These are phyloP conservation scores for Phocoena phocoena DNA, from an alignment of 2,113 vertebrate species.

Conservation along the genomic window DNA sequence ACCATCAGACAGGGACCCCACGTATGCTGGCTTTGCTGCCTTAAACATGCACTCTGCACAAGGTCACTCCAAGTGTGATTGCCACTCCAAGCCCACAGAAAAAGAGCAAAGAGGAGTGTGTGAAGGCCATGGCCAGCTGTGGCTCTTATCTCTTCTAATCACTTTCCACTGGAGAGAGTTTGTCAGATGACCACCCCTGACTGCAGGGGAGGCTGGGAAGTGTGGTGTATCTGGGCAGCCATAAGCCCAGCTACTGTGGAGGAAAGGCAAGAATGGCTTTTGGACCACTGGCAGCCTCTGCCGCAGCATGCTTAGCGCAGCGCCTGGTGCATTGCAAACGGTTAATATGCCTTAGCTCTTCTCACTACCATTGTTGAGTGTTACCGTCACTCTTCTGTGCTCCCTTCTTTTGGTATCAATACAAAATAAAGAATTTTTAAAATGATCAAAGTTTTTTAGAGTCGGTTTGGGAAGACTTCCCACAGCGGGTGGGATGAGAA, in stretches of 20 bases:
- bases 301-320: accelerated
- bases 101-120: not conserved
- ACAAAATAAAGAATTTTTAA: not conserved
- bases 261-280: not conserved
- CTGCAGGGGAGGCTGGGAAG: not conserved
- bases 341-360: not conserved
- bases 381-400: not conserved
- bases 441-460: not conserved
- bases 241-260: not conserved
- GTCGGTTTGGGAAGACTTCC: not conserved
- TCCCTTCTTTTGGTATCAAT: not conserved
- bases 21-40: not conserved
- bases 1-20: not conserved
- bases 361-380: not conserved
- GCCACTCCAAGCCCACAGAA: not conserved
- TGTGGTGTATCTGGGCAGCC: not conserved
- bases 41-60: not conserved
- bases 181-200: not conserved
- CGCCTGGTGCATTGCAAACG: not conserved
- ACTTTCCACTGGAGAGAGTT: constrained; percentile 1
- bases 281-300: not conserved
- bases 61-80: not conserved
- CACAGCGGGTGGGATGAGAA: not conserved
- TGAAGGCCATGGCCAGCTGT: not conserved
- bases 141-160: not conserved